Base-by-base conservation (phyloP, 2,113 vertebrate species). In the Ceratotherium simum region DNA sequence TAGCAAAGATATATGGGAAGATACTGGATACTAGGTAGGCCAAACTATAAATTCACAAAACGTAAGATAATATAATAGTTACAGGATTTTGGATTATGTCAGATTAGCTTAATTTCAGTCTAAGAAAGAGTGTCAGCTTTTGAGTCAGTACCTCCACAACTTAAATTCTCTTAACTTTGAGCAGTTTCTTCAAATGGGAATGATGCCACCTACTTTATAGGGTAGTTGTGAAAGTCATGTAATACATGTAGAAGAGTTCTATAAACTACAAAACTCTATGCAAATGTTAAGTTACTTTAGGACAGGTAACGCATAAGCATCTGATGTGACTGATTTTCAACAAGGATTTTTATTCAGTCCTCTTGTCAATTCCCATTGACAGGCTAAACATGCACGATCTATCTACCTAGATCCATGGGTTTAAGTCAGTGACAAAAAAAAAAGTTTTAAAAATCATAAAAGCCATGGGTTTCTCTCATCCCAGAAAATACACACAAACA, bases 31-130 rank as follows among this genome's bases (percentile, higher is more conserved):
- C 0, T 39, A 21, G 18, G 12, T 58, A 88, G 25, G 65, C 23
- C 17, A 96, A 96, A 80, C 36, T 79, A 3, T 87, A 83, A 95
- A 90, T 96, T 90, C 89, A 94, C n/a, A 92, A 92, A 95, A 82
- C 36, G 20, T 89, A 70, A 86, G 39, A n/a, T 73, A 73, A 91
- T 31, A 90, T 23, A 62, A 29, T 39, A 87, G 36, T 87, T 91
- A 62, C 2, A 69, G 20, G 29, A 69, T 95, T 92, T 82, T 56
- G 64, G 39, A 89, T 84, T 21, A 64, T n/a, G 39, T 84, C 29
- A 88, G 36, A 90, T 76, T 70, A 79, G 36, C 5, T 92, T 94
- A 67, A 86, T 42, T 82, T 94, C 29, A 89, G 72, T 65, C 36
- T 90, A 60, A 93, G 62, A 94, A 60, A 36, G 31, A 42, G n/a